Evolutionary conservation across 2,113 vertebrate species (phyloP).

Genomic region (Perca schrenkii): DNA sequence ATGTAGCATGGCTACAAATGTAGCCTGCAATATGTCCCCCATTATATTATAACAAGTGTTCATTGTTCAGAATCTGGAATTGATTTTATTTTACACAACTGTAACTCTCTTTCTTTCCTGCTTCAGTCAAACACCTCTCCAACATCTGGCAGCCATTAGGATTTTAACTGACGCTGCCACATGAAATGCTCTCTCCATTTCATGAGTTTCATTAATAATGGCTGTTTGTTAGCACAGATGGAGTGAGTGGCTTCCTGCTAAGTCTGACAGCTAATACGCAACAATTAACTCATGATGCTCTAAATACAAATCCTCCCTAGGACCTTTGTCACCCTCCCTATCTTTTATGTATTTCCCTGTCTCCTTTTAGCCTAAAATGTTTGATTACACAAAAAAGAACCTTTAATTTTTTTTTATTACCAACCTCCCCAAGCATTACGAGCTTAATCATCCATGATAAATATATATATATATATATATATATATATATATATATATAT

Average conservation of each 20-base stretch:
- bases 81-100: not conserved
- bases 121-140: slow-evolving; percentile 3
- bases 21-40: not conserved
- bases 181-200: slow-evolving; percentile 20
- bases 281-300: slow-evolving; percentile 32
- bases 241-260: slow-evolving; percentile 34
- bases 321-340: slow-evolving; percentile 14
- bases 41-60: not conserved
- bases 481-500: no score
- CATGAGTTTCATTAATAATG: slow-evolving; percentile 55
- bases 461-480: no score
- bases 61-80: not conserved
- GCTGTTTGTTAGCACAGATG: slow-evolving; percentile 44
- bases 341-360: not conserved
- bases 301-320: slow-evolving; percentile 10
- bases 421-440: not conserved
- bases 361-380: slow-evolving; percentile 3
- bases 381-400: slow-evolving; percentile 14
- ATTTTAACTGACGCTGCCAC: slow-evolving; percentile 12
- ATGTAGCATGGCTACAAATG: not conserved
- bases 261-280: slow-evolving; percentile 16
- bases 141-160: slow-evolving; percentile 28
- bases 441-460: not conserved
- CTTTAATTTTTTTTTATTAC: not conserved
- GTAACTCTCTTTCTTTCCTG: not conserved